Conservation (phyloP, 2,797 vertebrate species). For the Tragopan temminckii region DNA sequence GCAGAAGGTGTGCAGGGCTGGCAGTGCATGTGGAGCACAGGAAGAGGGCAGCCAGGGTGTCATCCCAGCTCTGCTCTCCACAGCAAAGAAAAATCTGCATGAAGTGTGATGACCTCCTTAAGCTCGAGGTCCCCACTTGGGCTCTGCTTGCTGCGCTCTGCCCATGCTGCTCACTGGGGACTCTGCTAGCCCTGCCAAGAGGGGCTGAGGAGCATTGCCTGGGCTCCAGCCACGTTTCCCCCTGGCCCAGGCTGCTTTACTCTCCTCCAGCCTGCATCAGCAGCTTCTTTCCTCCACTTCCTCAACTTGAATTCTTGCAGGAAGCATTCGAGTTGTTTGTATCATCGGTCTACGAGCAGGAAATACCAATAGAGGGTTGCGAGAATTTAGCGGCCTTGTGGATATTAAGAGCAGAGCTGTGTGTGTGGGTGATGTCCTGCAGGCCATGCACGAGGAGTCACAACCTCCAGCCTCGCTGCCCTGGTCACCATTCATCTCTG, state of each 20-base stretch:
- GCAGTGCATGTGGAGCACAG: rapidly evolving
- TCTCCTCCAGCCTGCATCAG: not conserved
- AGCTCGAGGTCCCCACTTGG: not conserved
- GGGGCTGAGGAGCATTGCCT: not conserved
- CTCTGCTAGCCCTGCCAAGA: not conserved
- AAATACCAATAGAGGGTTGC: constrained; percentile 6
- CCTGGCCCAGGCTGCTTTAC: not conserved
- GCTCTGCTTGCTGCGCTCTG: not conserved
- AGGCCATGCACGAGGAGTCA: not conserved
- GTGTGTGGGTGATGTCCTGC: not conserved
- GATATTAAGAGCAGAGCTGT: not conserved
- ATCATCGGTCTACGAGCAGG: not conserved
- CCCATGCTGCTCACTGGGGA: not conserved
- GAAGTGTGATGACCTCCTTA: not conserved
- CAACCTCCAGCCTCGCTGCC: not conserved
- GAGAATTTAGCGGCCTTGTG: not conserved
- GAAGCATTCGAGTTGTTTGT: not conserved
- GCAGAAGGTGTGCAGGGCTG: rapidly evolving
- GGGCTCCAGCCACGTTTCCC: not conserved
- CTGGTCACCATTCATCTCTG: not conserved
- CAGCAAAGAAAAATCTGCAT: not conserved
- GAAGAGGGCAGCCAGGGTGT: not conserved
- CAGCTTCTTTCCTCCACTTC: rapidly evolving
- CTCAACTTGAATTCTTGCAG: not conserved
- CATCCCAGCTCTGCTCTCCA: not conserved